phyloP scores from a whole-genome alignment of 2,797 vertebrate genomes.

The Chanos chanos region DNA sequence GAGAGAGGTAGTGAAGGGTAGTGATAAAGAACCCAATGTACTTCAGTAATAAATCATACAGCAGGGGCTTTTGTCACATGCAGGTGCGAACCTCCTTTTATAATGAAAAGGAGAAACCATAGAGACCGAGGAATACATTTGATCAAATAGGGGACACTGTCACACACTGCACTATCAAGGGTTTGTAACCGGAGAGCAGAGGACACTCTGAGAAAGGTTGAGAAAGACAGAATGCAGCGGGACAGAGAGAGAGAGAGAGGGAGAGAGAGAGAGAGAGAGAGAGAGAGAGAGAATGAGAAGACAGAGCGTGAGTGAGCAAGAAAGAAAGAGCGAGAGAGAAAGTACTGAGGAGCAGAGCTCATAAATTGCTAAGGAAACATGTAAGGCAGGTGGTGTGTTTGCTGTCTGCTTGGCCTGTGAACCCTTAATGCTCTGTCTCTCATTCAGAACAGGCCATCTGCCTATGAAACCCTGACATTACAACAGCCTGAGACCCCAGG shows the following conservation, averaged over 20 bases:
- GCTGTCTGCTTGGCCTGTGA: slow-evolving; percentile 57
- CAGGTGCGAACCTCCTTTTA: too few relatives aligned
- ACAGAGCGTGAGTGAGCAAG: background rate
- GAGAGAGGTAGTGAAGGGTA: too few relatives aligned
- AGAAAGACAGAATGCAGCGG: background rate
- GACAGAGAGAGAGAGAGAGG: background rate
- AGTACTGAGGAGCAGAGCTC: slow-evolving; percentile 46
- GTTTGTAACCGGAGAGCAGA: too few relatives aligned
- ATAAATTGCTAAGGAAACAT: slow-evolving; percentile 66
- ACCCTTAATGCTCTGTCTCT: slow-evolving; percentile 34
- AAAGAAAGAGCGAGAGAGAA: slow-evolving; percentile 29
- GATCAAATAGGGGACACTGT: too few relatives aligned
- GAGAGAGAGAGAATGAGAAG: background rate
- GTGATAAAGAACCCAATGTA: too few relatives aligned
- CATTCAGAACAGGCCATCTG: slow-evolving; percentile 19
- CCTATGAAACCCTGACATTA: slow-evolving; percentile 39
- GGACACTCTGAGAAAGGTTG: background rate
- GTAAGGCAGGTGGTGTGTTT: slow-evolving; percentile 69
- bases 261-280: slow-evolving; percentile 37
- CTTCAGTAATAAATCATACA: too few relatives aligned
- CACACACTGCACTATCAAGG: too few relatives aligned
- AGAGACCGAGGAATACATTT: too few relatives aligned
- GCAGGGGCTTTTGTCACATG: too few relatives aligned
- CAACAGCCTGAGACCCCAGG: background rate
- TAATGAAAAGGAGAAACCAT: too few relatives aligned